Conservation (phyloP, 2,113 vertebrate species). For the Embiotoca jacksoni region DNA sequence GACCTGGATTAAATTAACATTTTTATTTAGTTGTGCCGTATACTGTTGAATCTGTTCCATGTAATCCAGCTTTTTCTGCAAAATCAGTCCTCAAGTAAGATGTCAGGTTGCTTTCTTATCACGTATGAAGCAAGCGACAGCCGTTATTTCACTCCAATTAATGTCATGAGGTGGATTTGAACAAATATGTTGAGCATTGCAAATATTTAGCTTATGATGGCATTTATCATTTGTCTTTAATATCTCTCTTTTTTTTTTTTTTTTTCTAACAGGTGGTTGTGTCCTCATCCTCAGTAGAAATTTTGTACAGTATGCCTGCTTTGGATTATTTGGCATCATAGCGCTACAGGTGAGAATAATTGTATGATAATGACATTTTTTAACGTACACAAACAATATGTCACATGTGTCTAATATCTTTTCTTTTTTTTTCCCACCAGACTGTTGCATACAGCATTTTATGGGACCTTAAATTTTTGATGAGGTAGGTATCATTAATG, state of each 20-base stretch:
- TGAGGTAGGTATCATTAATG: constrained; percentile 89
- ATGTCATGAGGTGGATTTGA: too few species aligned
- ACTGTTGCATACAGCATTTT: constrained; percentile 98
- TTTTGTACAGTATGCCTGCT: constrained; percentile 98
- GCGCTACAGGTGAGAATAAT: constrained; percentile 90
- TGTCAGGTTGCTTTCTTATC: too few species aligned
- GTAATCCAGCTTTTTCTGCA: too few species aligned
- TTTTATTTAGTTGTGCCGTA: too few species aligned
- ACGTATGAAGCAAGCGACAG: too few species aligned
- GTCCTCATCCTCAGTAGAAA: constrained; percentile 97
- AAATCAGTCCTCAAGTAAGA: too few species aligned
- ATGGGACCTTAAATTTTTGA: constrained; percentile 98
- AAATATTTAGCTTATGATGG: too few species aligned
- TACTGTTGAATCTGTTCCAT: too few species aligned
- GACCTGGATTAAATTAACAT: too few species aligned
- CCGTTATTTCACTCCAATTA: too few species aligned
- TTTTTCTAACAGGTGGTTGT: constrained; percentile 88
- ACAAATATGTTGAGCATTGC: too few species aligned
- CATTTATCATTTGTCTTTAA: neutral
- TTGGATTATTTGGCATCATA: constrained; percentile 96
- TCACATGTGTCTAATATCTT: constrained; percentile 3
- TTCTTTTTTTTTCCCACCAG: constrained; percentile 80
- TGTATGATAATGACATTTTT: neutral
- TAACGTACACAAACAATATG: neutral
- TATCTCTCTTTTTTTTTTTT: too few species aligned